phyloP scores from a whole-genome alignment of 2,113 vertebrate species.

The Gymnocephalus cernua region DNA sequence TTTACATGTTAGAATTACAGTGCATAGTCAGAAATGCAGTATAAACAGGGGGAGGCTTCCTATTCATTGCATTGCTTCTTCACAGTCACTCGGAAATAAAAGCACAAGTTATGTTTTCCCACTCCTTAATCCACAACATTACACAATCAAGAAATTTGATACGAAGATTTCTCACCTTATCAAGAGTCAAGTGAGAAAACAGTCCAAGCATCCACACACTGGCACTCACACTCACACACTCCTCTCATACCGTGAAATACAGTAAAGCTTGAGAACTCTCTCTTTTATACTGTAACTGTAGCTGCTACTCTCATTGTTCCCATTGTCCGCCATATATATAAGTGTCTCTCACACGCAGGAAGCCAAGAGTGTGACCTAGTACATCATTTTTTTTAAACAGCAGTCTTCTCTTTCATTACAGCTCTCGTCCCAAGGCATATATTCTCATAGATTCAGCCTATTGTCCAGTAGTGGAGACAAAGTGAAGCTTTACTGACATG shows the following conservation, averaged over 20 bases:
- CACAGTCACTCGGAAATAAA: not conserved
- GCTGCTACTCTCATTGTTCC: slow-evolving; percentile 59
- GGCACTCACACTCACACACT: slow-evolving; percentile 37
- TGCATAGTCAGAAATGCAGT: not conserved
- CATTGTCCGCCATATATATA: slow-evolving; percentile 40
- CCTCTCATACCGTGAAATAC: slow-evolving; percentile 33
- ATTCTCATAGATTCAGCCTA: slow-evolving; percentile 50
- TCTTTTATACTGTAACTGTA: slow-evolving; percentile 78
- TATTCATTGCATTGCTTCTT: not conserved
- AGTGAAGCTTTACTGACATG: slow-evolving; percentile 54
- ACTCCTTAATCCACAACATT: not conserved
- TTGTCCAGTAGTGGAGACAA: slow-evolving; percentile 64
- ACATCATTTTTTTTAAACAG: slow-evolving; percentile 19
- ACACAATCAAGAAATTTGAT: not conserved
- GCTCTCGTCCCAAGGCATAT: slow-evolving; percentile 49
- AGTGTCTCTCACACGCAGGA: slow-evolving; percentile 49
- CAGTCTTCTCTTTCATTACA: slow-evolving; percentile 52
- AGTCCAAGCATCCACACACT: slow-evolving; percentile 27
- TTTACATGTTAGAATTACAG: not conserved
- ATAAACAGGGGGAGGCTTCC: not conserved
- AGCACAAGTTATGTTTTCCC: not conserved
- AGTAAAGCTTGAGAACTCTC: slow-evolving; percentile 34
- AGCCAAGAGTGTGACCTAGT: slow-evolving; percentile 73
- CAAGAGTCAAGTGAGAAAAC: slow-evolving; percentile 32
- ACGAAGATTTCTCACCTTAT: slow-evolving; percentile 60